phyloP scores from a whole-genome alignment of 2,888 invertebrate species.

The Drosophila greeni region DNA sequence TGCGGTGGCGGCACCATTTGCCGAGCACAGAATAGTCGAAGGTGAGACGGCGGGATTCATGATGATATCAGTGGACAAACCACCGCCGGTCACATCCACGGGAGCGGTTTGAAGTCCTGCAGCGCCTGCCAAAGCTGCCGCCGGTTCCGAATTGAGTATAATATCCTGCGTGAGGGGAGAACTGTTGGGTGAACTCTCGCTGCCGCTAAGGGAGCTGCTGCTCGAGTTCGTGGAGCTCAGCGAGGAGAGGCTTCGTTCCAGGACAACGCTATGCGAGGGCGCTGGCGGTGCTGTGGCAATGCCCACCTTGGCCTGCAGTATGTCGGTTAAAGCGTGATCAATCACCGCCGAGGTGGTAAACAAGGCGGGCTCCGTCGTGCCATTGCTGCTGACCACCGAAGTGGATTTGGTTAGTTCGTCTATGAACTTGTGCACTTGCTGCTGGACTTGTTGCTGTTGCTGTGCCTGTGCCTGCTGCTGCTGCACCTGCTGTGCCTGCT shows the following conservation, averaged over 20 bases:
- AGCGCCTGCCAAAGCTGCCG: conserved; percentile 67
- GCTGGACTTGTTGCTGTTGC: conserved; percentile 79
- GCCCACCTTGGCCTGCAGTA: conserved; percentile 67
- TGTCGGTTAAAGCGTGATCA: conserved; percentile 75
- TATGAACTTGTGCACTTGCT: conserved; percentile 79
- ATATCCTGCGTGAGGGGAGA: conserved; percentile 79
- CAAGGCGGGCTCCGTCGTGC: conserved; percentile 58
- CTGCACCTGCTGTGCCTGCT: conserved; percentile 72
- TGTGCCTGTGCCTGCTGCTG: conserved; percentile 79
- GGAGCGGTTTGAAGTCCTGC: conserved; percentile 57
- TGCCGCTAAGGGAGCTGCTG: conserved; percentile 50
- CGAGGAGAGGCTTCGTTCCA: conserved; percentile 78
- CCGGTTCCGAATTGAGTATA: conserved; percentile 77
- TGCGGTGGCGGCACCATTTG: conserved; percentile 74
- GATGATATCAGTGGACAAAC: conserved; percentile 80
- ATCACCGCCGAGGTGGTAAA: conserved; percentile 66
- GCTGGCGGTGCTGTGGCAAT: conserved; percentile 26
- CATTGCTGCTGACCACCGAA: conserved; percentile 60
- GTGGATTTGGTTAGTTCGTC: conserved; percentile 73
- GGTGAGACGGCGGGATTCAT: conserved; percentile 83
- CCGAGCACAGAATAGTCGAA: conserved; percentile 81
- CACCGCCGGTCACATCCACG: conserved; percentile 41
- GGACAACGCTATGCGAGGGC: conserved; percentile 47
- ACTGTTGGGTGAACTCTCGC: conserved; percentile 67
- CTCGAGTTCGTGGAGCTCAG: conserved; percentile 74